Conservation (phyloP, 2,888 invertebrate genomes). For the Drosophila longiperda region DNA sequence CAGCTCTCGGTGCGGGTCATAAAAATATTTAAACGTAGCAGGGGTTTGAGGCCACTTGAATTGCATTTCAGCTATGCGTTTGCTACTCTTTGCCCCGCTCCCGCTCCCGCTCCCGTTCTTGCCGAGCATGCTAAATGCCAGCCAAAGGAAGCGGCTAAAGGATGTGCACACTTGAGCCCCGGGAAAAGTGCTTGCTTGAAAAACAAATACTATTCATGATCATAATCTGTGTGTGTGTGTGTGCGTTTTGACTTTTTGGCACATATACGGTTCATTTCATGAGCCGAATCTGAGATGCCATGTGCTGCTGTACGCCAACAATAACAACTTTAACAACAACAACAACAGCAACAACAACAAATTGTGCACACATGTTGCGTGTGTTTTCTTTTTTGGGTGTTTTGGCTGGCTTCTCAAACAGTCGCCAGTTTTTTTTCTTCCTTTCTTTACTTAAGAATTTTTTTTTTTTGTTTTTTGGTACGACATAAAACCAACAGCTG, state of each 20-base stretch:
- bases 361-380: slow-evolving; percentile 63
- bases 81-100: not conserved
- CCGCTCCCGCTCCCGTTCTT: not conserved
- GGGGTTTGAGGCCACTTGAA: slow-evolving; percentile 44
- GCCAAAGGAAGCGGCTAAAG: slow-evolving; percentile 55
- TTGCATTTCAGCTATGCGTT: slow-evolving; percentile 28
- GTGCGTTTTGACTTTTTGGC: slow-evolving; percentile 54
- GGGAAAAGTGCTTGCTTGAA: slow-evolving; percentile 48
- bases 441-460: not conserved
- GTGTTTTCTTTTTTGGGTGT: slow-evolving; percentile 39
- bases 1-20: slow-evolving; percentile 45
- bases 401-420: slow-evolving; percentile 31
- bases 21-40: slow-evolving; percentile 34
- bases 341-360: slow-evolving; percentile 43
- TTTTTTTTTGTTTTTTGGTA: slow-evolving; percentile 2
- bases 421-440: slow-evolving; percentile 13
- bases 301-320: slow-evolving; percentile 50
- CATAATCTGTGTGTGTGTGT: not conserved
- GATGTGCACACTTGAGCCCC: slow-evolving; percentile 67
- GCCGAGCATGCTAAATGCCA: slow-evolving; percentile 23
- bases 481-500: slow-evolving; percentile 54
- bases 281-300: slow-evolving; percentile 53
- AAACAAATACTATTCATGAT: slow-evolving; percentile 31
- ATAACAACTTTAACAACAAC: slow-evolving; percentile 23
- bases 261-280: slow-evolving; percentile 61